A percentile compares a stretch with the other conserved stretches of the same genome.
Conservation (phyloP, 2,797 vertebrate species). For the Scomberomorus guttatus region DNA sequence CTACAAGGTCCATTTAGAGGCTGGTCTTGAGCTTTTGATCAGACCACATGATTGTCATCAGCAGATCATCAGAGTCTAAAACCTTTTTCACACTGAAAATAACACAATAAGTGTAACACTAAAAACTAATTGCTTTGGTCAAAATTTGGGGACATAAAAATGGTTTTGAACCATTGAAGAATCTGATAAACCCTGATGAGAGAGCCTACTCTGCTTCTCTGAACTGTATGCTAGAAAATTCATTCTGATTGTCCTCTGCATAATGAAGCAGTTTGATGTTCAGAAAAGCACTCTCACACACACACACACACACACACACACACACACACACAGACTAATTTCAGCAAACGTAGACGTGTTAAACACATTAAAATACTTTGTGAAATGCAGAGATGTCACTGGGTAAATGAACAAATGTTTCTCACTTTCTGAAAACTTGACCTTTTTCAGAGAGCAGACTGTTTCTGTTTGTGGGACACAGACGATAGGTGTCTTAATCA, state of each 20-base stretch:
- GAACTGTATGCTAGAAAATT: background rate
- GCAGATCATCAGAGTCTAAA: too few relatives aligned
- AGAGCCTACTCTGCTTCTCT: conserved; percentile 4
- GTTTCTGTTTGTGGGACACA: conserved; percentile 60
- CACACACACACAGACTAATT: background rate
- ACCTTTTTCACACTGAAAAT: too few relatives aligned
- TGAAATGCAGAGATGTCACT: conserved; percentile 44
- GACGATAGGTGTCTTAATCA: conserved; percentile 72
- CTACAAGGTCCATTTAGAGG: background rate
- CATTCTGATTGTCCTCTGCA: background rate
- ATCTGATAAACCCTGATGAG: background rate
- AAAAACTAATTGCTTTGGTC: background rate
- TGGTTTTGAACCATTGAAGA: background rate
- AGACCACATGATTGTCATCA: too few relatives aligned
- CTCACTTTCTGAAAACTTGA: conserved; percentile 59
- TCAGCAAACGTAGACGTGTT: conserved; percentile 23
- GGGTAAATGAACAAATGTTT: conserved; percentile 63
- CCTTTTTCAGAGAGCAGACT: conserved; percentile 60
- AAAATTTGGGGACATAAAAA: background rate
- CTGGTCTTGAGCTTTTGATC: background rate
- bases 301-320: background rate
- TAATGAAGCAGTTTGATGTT: conserved; percentile 8
- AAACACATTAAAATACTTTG: conserved; percentile 41
- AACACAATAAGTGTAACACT: background rate
- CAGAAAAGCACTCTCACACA: background rate